phyloP scores from a whole-genome alignment of 2,797 vertebrate genomes.

The Botia almorhae region DNA sequence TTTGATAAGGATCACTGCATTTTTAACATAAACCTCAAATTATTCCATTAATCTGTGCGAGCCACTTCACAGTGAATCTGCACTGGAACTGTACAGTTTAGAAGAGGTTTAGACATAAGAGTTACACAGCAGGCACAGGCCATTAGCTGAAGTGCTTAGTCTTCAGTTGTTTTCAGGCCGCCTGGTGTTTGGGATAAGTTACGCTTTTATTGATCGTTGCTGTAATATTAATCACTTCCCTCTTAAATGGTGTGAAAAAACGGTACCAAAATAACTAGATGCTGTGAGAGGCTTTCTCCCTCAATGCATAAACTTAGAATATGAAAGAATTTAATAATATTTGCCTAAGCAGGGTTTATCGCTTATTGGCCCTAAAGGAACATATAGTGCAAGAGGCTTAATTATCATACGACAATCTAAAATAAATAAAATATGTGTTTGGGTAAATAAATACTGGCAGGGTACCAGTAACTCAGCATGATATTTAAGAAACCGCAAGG shows the following conservation, averaged over 20 bases:
- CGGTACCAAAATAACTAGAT: constrained; percentile 18
- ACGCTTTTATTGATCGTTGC: constrained; percentile 36
- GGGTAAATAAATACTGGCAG: constrained; percentile 53
- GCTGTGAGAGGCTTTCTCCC: neutral
- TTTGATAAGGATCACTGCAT: constrained; percentile 9
- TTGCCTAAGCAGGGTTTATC: constrained; percentile 1
- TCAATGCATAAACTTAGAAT: neutral
- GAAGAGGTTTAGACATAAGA: constrained; percentile 32
- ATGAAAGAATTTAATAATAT: neutral
- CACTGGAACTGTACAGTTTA: neutral
- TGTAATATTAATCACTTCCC: constrained; percentile 44
- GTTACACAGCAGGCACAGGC: constrained; percentile 21
- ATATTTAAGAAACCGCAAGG: constrained; percentile 31
- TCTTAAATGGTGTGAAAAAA: constrained; percentile 38
- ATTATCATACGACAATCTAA: constrained; percentile 27
- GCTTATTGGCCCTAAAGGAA: constrained; percentile 31
- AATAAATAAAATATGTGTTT: constrained; percentile 51
- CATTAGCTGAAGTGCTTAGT: constrained; percentile 42
- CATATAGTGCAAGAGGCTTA: constrained; percentile 45
- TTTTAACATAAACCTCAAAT: neutral
- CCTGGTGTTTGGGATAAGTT: constrained; percentile 49
- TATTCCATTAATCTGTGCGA: neutral
- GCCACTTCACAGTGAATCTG: neutral
- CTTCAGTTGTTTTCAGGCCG: constrained; percentile 36
- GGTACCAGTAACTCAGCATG: constrained; percentile 44